Conservation (phyloP, 2,113 vertebrate species). For the Charadrius vociferus region DNA sequence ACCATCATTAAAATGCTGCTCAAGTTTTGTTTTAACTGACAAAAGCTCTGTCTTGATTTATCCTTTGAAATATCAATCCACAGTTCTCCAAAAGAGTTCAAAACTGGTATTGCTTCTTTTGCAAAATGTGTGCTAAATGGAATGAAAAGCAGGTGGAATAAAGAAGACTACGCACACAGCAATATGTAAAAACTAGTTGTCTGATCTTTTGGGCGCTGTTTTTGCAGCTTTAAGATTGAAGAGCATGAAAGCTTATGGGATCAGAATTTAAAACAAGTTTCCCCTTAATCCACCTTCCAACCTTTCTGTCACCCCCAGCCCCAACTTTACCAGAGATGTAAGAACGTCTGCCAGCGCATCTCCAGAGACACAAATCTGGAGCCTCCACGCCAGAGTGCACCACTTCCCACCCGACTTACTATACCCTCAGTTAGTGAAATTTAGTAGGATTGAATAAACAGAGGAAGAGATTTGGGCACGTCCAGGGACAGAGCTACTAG, state of each 20-base stretch:
- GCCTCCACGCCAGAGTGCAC: neutral
- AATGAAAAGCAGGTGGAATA: neutral
- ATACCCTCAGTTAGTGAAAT: accelerated
- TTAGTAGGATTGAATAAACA: neutral
- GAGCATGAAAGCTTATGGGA: neutral
- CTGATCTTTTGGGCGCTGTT: neutral
- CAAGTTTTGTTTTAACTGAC: neutral
- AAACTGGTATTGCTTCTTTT: neutral
- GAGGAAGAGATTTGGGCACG: neutral
- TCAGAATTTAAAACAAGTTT: neutral
- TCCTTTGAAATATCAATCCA: neutral
- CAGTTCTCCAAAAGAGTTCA: neutral
- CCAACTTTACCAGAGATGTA: neutral
- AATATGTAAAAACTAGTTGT: neutral
- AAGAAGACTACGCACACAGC: neutral
- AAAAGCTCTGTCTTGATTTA: neutral
- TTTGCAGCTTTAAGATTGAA: neutral
- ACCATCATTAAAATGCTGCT: neutral
- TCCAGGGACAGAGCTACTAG: neutral
- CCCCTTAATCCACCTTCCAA: neutral
- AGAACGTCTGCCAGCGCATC: neutral
- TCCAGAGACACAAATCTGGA: neutral
- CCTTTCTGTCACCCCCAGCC: neutral
- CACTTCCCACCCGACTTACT: accelerated
- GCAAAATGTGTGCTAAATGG: neutral